phyloP scores from a whole-genome alignment of 1,140 invertebrate species.

The Pachypsylla venusta region DNA sequence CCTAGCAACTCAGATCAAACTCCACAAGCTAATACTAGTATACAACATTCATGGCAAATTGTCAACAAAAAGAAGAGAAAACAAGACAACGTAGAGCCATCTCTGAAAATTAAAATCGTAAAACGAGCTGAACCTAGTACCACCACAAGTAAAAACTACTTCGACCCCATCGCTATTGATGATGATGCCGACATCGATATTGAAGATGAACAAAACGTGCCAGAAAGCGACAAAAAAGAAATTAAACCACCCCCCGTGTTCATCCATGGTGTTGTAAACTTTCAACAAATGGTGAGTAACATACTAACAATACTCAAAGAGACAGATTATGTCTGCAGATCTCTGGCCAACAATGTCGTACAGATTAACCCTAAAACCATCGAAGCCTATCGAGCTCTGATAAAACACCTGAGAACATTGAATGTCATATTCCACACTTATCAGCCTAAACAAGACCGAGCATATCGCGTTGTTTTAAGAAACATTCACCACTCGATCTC shows the following conservation, averaged over 20 bases:
- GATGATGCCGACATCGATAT: too few relatives aligned
- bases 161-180: not conserved
- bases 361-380: not conserved
- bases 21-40: not conserved
- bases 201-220: not conserved
- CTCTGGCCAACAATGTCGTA: not conserved
- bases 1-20: not conserved
- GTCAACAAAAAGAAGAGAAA: not conserved
- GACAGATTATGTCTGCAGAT: not conserved
- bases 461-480: slow-evolving; percentile 27
- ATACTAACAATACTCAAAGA: not conserved
- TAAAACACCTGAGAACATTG: slow-evolving; percentile 7
- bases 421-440: slow-evolving; percentile 25
- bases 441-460: slow-evolving; percentile 28
- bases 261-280: not conserved
- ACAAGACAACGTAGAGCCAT: not conserved
- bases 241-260: not conserved
- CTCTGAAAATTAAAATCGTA: not conserved
- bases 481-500: slow-evolving; percentile 25
- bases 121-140: not conserved
- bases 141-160: not conserved
- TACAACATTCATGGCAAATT: too few relatives aligned
- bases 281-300: not conserved
- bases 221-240: not conserved
- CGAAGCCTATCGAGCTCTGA: slow-evolving; percentile 4